Evolutionary conservation across 92 coral and sea anemone species (phyloP), one percentile per base, ranked within the genome.

Genomic region (Palythoa caribaeorum): DNA sequence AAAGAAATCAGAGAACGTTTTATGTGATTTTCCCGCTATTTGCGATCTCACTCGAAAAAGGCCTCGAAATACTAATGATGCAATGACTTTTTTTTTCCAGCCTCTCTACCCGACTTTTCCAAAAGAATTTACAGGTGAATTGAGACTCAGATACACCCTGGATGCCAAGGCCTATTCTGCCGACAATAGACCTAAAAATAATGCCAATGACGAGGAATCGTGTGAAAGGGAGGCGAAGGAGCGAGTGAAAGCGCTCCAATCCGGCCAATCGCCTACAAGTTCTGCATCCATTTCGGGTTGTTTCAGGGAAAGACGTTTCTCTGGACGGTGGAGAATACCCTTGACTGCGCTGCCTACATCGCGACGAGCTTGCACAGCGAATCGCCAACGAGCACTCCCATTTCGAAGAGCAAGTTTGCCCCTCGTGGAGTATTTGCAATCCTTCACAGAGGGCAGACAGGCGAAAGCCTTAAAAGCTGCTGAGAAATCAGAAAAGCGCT

Each of bases 391-490:
- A 7, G 47, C n/a, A 4, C 47, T 15, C 74, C 40, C 0, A 11
- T 70, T 13, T 70, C 75, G 15, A 35, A 13, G 47, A 70, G 47
- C 75, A 70, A 70, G 75, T 70, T 70, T 36, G 75, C 47, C 75
- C 28, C 16, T 70, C 48, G 36, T 44, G 75, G 19, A 70, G 47
- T 70, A 36, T 70, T 35, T 36, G 6, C 75, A 28, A 70, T 70
- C 75, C 75, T 70, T 36, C 48, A 36, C 48, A 35, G 48, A 70
- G 16, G 75, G 75, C 17, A 70, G 12, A 70, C 48, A 2, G 75
- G 75, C 47, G 5, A 36, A 35, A 5, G 75, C 75, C n/a, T 35
- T 36, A 35, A 70, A 35, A 70, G 75, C 48, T 28, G 2, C 75
- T 9, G n/a, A 9, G 47, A 70, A 38, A 9, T 2, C 2, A 47